These are phyloP conservation scores for Holocentrus rufus DNA, from an alignment of 2,797 vertebrate species.

Conservation along the genomic window DNA sequence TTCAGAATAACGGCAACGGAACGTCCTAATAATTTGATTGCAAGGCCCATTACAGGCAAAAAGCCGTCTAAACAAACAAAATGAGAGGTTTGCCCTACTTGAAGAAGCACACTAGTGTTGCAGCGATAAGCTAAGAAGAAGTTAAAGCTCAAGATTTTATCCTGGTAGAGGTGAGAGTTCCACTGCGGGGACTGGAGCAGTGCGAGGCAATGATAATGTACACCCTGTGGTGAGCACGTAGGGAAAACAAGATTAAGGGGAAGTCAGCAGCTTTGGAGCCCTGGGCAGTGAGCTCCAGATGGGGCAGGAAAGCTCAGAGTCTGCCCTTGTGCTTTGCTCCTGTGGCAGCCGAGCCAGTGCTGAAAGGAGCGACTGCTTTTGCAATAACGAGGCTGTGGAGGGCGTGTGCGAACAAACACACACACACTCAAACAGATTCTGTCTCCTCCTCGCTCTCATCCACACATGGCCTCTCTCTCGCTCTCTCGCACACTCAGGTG, in stretches of 20 bases:
- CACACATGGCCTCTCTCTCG: neutral
- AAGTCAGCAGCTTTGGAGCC: slow-evolving; percentile 37
- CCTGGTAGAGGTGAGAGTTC: neutral
- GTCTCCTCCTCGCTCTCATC: neutral
- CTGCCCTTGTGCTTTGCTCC: neutral
- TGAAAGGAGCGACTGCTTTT: neutral
- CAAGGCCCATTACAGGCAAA: neutral
- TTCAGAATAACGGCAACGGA: neutral
- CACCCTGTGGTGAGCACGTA: slow-evolving; percentile 38
- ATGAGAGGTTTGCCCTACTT: neutral
- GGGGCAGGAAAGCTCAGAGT: slow-evolving; percentile 11
- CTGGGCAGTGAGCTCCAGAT: slow-evolving; percentile 23
- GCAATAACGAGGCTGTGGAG: neutral
- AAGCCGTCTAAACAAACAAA: neutral
- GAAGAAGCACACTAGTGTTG: no score
- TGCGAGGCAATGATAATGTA: neutral
- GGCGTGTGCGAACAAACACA: neutral
- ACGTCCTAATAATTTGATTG: neutral
- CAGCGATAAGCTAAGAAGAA: neutral
- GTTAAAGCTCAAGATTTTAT: neutral
- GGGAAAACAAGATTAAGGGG: slow-evolving; percentile 38
- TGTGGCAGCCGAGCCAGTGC: neutral
- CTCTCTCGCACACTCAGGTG: slow-evolving; percentile 14
- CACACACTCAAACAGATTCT: neutral
- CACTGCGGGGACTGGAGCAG: neutral